These are phyloP conservation scores for Stegana nigrithorax DNA, from an alignment of 2,888 invertebrate species.

Conservation along the genomic window DNA sequence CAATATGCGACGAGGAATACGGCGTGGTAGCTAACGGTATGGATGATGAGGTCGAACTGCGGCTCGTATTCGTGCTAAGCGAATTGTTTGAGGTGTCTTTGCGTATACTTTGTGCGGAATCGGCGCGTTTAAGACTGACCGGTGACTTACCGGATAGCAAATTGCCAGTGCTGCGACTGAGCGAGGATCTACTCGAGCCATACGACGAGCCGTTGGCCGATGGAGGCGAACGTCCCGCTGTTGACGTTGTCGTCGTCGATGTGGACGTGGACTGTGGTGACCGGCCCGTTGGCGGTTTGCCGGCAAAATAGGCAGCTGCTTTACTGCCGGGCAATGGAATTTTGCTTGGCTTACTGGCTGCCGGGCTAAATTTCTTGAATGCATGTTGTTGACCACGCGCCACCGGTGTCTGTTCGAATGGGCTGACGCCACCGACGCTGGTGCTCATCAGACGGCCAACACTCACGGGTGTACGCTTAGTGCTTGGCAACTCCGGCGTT, in stretches of 20 bases:
- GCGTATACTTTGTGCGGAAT: constrained; percentile 71
- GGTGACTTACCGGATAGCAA: constrained; percentile 55
- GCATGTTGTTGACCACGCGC: constrained; percentile 41
- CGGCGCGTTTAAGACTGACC: constrained; percentile 70
- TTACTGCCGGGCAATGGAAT: constrained; percentile 76
- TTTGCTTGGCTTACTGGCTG: constrained; percentile 74
- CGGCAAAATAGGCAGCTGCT: constrained; percentile 70
- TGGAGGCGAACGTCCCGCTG: constrained; percentile 55
- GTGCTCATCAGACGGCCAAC: constrained; percentile 58
- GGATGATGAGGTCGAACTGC: constrained; percentile 65
- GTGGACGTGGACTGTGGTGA: too few species aligned
- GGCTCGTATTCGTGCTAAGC: constrained; percentile 58
- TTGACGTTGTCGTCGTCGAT: too few species aligned
- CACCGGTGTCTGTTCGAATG: constrained; percentile 51
- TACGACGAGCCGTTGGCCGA: constrained; percentile 53
- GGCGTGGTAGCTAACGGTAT: constrained; percentile 66
- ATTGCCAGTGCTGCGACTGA: constrained; percentile 68
- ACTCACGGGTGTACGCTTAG: constrained; percentile 22
- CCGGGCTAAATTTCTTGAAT: constrained; percentile 45
- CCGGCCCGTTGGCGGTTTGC: constrained; percentile 72
- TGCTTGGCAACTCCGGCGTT: constrained; percentile 35
- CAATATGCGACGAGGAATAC: constrained; percentile 53
- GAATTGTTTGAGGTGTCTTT: constrained; percentile 57
- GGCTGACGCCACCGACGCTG: constrained; percentile 59
- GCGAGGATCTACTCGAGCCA: constrained; percentile 61